These are phyloP conservation scores for Sciurus vulgaris DNA, from an alignment of 2,797 vertebrate genomes.

Conservation along the genomic window DNA sequence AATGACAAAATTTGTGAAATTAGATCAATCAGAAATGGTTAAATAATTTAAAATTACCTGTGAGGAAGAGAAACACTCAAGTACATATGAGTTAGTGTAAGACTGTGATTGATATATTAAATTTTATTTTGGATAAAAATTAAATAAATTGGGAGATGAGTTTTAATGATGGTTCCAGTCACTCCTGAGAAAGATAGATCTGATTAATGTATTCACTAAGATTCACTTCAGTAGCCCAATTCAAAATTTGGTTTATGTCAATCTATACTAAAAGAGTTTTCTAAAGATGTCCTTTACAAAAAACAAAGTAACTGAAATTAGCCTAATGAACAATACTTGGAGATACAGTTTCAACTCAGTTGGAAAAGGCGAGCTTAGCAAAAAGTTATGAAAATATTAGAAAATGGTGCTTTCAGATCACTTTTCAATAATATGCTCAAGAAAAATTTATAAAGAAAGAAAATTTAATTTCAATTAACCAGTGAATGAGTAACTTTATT, in stretches of 20 bases:
- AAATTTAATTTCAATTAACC: constrained; percentile 84
- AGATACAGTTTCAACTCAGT: neutral
- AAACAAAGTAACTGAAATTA: constrained; percentile 43
- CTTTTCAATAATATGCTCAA: constrained; percentile 74
- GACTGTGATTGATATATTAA: neutral
- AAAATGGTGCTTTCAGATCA: constrained; percentile 46
- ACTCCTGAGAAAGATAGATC: neutral
- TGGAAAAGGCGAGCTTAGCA: constrained; percentile 34
- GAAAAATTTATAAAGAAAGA: constrained; percentile 72
- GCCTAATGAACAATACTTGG: neutral
- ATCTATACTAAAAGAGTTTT: neutral
- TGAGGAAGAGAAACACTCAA: neutral
- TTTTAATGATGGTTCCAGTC: neutral
- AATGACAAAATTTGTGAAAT: neutral
- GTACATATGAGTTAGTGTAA: neutral
- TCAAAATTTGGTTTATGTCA: neutral
- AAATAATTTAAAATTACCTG: neutral
- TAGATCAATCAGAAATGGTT: neutral
- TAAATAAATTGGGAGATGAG: neutral
- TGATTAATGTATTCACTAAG: neutral
- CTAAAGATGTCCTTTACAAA: neutral
- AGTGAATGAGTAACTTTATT: constrained; percentile 82
- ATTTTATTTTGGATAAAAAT: neutral
- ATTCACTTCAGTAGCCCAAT: neutral
- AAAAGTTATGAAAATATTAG: neutral